Conservation (phyloP, 2,113 vertebrate genomes). For the Sturnus vulgaris region DNA sequence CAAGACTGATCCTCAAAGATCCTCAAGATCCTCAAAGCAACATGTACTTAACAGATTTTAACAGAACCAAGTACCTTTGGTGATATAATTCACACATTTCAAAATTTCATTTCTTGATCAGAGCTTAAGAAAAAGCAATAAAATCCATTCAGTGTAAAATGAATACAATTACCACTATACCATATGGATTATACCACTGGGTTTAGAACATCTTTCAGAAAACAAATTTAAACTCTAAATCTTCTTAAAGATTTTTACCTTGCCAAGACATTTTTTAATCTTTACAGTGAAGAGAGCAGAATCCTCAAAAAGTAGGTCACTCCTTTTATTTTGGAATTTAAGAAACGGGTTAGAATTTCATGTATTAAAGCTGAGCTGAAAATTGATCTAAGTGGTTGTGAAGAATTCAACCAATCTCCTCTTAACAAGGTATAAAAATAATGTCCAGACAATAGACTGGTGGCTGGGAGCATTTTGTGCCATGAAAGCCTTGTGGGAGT, state of each 20-base stretch:
- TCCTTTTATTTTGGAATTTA: not conserved
- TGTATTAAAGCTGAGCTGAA: not conserved
- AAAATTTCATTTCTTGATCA: not conserved
- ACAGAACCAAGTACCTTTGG: not conserved
- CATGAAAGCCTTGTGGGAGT: not conserved
- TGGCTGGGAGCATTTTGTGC: not conserved
- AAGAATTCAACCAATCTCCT: not conserved
- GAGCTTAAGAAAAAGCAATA: not conserved
- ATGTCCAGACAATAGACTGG: not conserved
- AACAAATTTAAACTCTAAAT: not conserved
- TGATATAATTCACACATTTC: not conserved
- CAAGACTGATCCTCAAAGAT: not conserved
- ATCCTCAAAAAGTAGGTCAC: not conserved
- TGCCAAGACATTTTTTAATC: not conserved
- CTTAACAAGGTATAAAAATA: not conserved
- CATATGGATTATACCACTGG: not conserved
- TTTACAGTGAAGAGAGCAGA: not conserved
- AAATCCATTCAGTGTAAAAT: not conserved
- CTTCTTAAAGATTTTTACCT: not conserved
- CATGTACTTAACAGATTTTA: not conserved
- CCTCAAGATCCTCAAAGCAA: not conserved
- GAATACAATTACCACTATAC: not conserved
- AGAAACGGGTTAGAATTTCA: not conserved
- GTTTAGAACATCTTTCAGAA: not conserved
- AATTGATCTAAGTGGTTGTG: not conserved